A percentile compares a stretch with the other conserved stretches of the same genome.
Evolutionary conservation across 2,113 vertebrate species (phyloP).

Genomic region (Blennius ocellaris): DNA sequence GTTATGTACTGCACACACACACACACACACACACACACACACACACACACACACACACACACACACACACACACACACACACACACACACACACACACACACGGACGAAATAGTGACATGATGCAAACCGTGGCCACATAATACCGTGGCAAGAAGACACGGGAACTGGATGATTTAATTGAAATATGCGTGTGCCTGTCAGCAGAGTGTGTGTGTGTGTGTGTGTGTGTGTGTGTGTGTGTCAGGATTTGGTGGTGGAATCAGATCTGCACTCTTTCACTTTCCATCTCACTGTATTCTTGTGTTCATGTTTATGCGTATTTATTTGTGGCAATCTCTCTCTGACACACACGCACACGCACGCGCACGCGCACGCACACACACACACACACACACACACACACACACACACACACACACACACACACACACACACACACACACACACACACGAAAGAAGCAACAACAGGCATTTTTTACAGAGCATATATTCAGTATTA

Average conservation of each 20-base stretch:
- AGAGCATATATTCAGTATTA: constrained; percentile 85
- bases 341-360: neutral
- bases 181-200: constrained; percentile 68
- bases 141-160: constrained; percentile 69
- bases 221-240: constrained; percentile 18
- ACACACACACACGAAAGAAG: constrained; percentile 44
- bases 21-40: constrained; percentile 28
- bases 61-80: constrained; percentile 12
- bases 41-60: constrained; percentile 32
- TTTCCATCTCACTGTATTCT: constrained; percentile 49
- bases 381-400: neutral
- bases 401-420: constrained; percentile 33
- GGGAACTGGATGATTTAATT: constrained; percentile 72
- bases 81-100: no score
- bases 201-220: constrained; percentile 14
- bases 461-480: constrained; percentile 68
- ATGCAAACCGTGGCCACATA: constrained; percentile 56
- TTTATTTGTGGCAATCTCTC: constrained; percentile 23
- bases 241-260: constrained; percentile 41
- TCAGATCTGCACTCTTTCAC: constrained; percentile 39
- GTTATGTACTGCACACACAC: constrained; percentile 58
- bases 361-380: no score
- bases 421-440: constrained; percentile 7
- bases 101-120: neutral
- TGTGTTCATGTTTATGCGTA: constrained; percentile 21